Percentiles rank a stretch among this genome's conserved stretches.
These are phyloP conservation scores for Lepidotrigona ventralis DNA, from an alignment of 1,140 invertebrate genomes.

Conservation along the genomic window DNA sequence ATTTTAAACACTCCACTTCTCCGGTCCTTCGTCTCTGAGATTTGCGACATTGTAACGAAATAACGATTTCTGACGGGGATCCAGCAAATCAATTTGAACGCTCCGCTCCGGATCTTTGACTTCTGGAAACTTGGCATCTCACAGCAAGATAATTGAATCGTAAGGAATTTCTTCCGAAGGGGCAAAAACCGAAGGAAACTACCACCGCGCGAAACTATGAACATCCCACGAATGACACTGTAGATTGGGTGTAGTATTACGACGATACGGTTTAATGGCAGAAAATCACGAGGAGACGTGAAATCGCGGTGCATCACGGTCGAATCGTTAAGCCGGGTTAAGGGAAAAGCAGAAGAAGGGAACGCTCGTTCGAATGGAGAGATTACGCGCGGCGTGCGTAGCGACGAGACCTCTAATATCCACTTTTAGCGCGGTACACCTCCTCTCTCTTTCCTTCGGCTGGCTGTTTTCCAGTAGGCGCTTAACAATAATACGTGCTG, in stretches of 20 bases:
- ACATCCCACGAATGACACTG: background rate
- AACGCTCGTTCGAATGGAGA: conserved; percentile 56
- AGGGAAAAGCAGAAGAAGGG: conserved; percentile 25
- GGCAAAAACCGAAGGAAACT: no score
- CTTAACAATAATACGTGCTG: conserved; percentile 67
- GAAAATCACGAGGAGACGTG: background rate
- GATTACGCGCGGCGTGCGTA: conserved; percentile 55
- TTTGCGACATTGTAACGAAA: no score
- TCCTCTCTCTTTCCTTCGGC: background rate
- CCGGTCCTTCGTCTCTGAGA: no score
- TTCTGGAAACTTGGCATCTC: no score
- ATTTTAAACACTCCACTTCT: background rate
- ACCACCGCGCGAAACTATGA: no score
- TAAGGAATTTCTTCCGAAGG: no score
- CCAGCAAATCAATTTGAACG: no score
- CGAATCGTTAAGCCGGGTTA: conserved; percentile 23
- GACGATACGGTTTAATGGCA: background rate
- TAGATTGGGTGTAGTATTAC: background rate
- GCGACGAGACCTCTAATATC: conserved; percentile 48
- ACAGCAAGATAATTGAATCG: no score
- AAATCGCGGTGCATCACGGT: conserved; percentile 14
- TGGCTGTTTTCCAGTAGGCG: conserved; percentile 48
- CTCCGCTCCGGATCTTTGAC: no score
- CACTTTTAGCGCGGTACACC: conserved; percentile 42
- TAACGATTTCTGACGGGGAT: no score